Conservation (phyloP, 2,797 vertebrate species). For the Holocentrus rufus region DNA sequence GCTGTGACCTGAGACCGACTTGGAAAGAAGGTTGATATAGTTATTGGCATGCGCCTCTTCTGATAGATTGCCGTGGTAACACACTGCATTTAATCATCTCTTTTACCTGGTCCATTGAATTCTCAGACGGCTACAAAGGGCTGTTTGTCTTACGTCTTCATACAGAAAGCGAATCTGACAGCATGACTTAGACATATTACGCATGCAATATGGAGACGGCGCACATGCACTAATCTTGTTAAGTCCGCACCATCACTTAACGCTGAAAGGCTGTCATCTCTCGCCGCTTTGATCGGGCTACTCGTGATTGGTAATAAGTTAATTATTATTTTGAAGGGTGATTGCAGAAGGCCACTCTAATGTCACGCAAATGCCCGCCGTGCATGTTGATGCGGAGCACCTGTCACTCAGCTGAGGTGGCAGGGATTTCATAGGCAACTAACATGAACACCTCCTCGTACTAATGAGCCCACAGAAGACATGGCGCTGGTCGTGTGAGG, state of each 20-base stretch:
- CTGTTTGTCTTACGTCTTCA: neutral
- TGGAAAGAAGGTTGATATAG: constrained; percentile 29
- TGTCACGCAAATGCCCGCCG: constrained; percentile 27
- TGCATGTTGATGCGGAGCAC: constrained; percentile 60
- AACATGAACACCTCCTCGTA: constrained; percentile 47
- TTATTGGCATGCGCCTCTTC: constrained; percentile 45
- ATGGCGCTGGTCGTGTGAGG: constrained; percentile 9
- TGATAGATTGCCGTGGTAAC: constrained; percentile 27
- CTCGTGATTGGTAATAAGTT: constrained; percentile 44
- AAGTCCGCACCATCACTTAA: constrained; percentile 29
- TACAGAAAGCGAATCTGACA: constrained; percentile 9
- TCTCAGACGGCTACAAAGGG: constrained; percentile 3
- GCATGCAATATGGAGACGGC: neutral
- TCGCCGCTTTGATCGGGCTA: constrained; percentile 36
- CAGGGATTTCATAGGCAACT: constrained; percentile 42
- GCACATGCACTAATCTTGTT: constrained; percentile 22
- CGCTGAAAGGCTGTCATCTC: constrained; percentile 27
- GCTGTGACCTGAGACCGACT: constrained; percentile 6
- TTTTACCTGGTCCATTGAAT: constrained; percentile 17
- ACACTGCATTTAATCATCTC: constrained; percentile 32
- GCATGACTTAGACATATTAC: constrained; percentile 38
- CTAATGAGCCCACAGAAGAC: constrained; percentile 75
- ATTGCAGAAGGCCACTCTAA: constrained; percentile 39
- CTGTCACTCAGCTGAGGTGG: constrained; percentile 63
- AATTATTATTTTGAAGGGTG: constrained; percentile 61